Conservation (phyloP, 2,113 vertebrate species). For the Acinonyx jubatus region DNA sequence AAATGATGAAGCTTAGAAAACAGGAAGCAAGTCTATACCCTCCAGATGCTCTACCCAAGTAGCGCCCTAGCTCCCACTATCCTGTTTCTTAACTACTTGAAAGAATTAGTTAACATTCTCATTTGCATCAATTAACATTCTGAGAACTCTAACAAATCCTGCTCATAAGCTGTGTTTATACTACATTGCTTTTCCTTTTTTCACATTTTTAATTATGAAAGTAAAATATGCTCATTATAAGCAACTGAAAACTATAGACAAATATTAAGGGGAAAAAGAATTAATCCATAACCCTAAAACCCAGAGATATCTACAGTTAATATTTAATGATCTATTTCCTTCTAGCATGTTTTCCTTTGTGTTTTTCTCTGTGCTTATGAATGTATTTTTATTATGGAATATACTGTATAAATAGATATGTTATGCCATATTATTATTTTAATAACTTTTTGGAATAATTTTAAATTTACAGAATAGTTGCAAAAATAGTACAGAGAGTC, state of each 20-base stretch:
- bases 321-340: neutral
- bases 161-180: constrained; percentile 63
- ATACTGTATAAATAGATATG: neutral
- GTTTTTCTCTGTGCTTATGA: neutral
- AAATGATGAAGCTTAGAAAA: constrained; percentile 27
- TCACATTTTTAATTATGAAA: constrained; percentile 69
- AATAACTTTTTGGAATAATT: neutral
- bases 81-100: constrained; percentile 46
- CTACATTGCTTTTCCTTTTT: constrained; percentile 50
- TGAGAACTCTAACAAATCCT: constrained; percentile 60
- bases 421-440: neutral
- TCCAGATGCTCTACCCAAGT: constrained; percentile 42
- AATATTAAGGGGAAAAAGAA: constrained; percentile 52
- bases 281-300: neutral
- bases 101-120: constrained; percentile 58
- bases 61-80: neutral
- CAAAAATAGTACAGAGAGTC: neutral
- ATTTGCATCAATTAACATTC: constrained; percentile 75
- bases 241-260: constrained; percentile 49
- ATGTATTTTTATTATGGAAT: neutral
- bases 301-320: neutral
- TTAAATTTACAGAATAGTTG: neutral
- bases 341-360: neutral
- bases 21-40: neutral
- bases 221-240: constrained; percentile 55